Evolutionary conservation across 2,888 invertebrate genomes (phyloP), one percentile per base, ranked within the genome.

Genomic region (Cerceris rybyensis): DNA sequence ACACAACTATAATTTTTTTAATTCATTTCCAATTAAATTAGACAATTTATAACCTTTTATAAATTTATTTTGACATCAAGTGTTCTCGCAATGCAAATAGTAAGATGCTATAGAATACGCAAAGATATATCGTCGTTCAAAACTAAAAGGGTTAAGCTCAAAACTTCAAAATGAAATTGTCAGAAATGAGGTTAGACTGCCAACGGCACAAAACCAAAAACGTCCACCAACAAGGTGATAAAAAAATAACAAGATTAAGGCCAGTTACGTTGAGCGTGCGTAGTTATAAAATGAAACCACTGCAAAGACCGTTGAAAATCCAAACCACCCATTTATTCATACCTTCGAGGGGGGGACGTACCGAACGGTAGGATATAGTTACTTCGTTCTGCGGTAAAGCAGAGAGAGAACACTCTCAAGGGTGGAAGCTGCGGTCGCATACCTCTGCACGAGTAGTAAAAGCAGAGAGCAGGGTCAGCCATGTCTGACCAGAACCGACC

Each of bases 371-470:
- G n/a, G 9, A 50, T n/a, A 50, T 11, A n/a, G n/a, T 42, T 39
- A 41, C 46, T 46, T 55, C 9, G 42, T 58, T 67, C 42, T 49
- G 41, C n/a, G 14, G 6, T 13, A 54, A 70, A 7, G 41, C 46
- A 42, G 55, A 57, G 39, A 58, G 64, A 28, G 64, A 28, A 64
- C 64, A 57, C 59, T 72, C 43, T 71, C 65, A 46, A 64, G 57
- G 57, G 63, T 65, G 39, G 54, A 52, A 16, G n/a, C 43, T 54
- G 42, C 43, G 70, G 69, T 71, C 46, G 55, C 66, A 46, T 49
- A 49, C 17, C 54, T 49, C 46, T n/a, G 14, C 16, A 69, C 52
- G 0, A 80, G 83, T 83, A 60, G 73, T 71, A 75, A 54, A 69
- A 60, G 43, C 66, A 28, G 16, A 11, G 14, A 14, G 63, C 59